Evolutionary conservation across 2,113 vertebrate species (phyloP).

Genomic region (Corythoichthys intestinalis): DNA sequence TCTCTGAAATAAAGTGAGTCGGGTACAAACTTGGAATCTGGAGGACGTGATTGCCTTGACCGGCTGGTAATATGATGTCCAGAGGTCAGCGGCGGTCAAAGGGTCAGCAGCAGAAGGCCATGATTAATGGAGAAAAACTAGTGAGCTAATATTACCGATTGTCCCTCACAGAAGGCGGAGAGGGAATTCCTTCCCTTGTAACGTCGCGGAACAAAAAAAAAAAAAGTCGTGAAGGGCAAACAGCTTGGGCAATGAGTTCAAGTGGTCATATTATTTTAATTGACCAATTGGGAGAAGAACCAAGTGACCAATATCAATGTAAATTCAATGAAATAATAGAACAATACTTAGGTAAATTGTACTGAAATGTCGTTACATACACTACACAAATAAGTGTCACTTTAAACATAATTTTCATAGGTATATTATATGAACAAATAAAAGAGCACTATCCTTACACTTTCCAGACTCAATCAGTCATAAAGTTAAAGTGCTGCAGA

Average conservation of each 20-base stretch:
- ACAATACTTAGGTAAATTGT: no score
- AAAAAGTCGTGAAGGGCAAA: constrained; percentile 48
- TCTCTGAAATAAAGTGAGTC: background rate
- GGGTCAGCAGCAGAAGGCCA: constrained; percentile 70
- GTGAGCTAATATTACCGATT: constrained; percentile 73
- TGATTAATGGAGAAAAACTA: constrained; percentile 77
- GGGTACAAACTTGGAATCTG: background rate
- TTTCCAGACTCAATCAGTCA: background rate
- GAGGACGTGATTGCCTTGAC: background rate
- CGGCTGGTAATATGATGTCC: constrained; percentile 71
- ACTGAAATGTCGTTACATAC: no score
- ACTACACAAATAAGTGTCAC: no score
- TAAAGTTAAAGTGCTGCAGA: constrained; percentile 7
- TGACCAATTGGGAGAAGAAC: constrained; percentile 63
- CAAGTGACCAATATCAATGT: constrained; percentile 21
- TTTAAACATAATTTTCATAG: background rate
- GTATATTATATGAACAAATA: background rate
- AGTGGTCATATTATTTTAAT: constrained; percentile 63
- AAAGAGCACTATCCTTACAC: no score
- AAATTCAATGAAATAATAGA: background rate
- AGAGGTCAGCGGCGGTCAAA: constrained; percentile 67
- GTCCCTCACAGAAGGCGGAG: constrained; percentile 44
- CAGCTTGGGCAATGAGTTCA: constrained; percentile 62
- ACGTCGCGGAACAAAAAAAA: background rate
- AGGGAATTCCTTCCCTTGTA: constrained; percentile 51